phyloP scores from a whole-genome alignment of 1,140 invertebrate genomes.

The Dryas iulia region DNA sequence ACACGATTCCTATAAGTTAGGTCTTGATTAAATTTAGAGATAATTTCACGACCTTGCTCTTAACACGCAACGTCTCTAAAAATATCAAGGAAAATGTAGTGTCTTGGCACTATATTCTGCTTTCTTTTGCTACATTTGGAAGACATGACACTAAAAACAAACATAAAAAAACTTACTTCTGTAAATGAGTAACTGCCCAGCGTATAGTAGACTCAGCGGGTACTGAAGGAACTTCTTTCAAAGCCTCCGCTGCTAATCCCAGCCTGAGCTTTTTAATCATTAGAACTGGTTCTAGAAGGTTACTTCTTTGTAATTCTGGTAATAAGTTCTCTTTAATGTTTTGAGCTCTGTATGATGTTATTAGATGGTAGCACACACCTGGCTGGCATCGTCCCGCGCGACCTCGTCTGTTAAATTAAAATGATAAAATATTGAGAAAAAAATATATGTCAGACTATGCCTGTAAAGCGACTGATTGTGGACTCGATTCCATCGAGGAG shows the following conservation, averaged over 20 bases:
- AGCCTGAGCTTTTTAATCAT: constrained; percentile 85
- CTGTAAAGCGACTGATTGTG: no score
- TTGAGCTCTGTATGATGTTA: constrained; percentile 76
- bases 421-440: constrained; percentile 1
- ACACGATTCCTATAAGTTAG: no score
- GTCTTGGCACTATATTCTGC: no score
- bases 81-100: no score
- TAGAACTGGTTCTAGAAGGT: constrained; percentile 84
- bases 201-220: constrained; percentile 84
- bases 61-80: no score
- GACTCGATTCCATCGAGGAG: no score
- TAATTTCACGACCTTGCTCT: no score
- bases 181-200: constrained; percentile 82
- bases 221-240: constrained; percentile 85
- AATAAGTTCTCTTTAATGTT: constrained; percentile 76
- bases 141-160: no score
- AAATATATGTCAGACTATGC: no score
- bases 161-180: constrained; percentile 49
- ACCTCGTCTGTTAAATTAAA: constrained; percentile 78
- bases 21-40: no score
- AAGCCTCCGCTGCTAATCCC: constrained; percentile 84
- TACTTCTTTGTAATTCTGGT: constrained; percentile 83
- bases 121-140: no score
- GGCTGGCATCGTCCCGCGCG: constrained; percentile 87
- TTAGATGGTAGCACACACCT: constrained; percentile 90